Conservation (phyloP, 2,888 invertebrate species). For the Aspidiotus destructor region DNA sequence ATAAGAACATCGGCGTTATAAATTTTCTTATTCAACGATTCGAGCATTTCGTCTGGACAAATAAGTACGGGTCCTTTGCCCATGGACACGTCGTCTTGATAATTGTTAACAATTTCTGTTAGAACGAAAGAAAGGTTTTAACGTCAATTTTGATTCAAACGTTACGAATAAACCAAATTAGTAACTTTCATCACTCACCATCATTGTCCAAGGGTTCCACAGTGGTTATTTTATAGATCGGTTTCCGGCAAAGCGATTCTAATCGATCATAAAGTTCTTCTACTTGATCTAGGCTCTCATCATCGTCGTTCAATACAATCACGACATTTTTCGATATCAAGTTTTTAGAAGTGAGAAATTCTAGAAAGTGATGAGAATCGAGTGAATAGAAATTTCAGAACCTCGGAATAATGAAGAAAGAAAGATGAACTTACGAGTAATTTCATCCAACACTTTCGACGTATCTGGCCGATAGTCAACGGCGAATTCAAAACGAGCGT, state of each 20-base stretch:
- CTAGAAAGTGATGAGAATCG: neutral
- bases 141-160: too few species aligned
- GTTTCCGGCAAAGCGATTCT: neutral
- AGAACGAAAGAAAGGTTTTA: neutral
- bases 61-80: constrained; percentile 1
- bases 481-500: neutral
- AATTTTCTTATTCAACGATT: neutral
- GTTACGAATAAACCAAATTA: neutral
- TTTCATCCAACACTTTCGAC: too few species aligned
- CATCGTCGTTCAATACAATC: constrained; percentile 8
- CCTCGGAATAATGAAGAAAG: neutral
- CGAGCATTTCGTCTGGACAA: constrained; percentile 14
- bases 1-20: constrained; percentile 14
- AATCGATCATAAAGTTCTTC: neutral
- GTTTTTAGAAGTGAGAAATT: neutral
- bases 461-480: too few species aligned
- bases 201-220: neutral
- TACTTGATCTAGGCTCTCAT: neutral
- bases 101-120: neutral
- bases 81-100: neutral
- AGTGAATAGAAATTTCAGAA: neutral
- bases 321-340: constrained; percentile 1
- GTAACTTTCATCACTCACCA: neutral
- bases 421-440: too few species aligned
- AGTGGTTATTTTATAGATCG: neutral